Evolutionary conservation across 2,888 invertebrate species (phyloP).

Genomic region (Papilio demoleus): DNA sequence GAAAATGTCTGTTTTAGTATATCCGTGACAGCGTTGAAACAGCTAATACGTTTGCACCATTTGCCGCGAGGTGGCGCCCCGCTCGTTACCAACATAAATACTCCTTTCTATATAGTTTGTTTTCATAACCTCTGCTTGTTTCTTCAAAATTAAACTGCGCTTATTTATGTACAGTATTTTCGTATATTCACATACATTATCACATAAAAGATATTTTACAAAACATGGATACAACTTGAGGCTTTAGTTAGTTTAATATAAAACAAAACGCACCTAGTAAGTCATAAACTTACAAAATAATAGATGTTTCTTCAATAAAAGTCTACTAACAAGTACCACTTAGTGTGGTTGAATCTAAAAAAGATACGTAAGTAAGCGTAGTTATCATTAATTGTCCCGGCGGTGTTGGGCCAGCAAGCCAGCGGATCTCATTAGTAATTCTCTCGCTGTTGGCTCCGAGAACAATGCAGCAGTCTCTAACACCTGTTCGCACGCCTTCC

Average conservation of each 20-base stretch:
- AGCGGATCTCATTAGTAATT: conserved; percentile 35
- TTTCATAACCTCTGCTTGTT: conserved; percentile 22
- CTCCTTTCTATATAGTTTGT: conserved; percentile 25
- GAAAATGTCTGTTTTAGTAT: too few species aligned
- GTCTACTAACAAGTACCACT: too few species aligned
- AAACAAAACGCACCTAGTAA: too few species aligned
- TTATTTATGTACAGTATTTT: too few species aligned
- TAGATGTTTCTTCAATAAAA: too few species aligned
- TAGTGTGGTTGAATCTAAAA: too few species aligned
- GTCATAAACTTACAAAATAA: too few species aligned
- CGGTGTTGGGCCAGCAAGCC: conserved; percentile 10
- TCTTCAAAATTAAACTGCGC: conserved; percentile 2
- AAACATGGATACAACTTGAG: too few species aligned
- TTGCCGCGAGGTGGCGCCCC: conserved; percentile 42
- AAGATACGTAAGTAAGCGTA: neutral
- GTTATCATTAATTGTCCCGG: conserved; percentile 16
- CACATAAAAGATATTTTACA: too few species aligned
- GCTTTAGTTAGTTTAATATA: too few species aligned
- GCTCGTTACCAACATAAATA: too few species aligned
- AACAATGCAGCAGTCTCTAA: conserved; percentile 36
- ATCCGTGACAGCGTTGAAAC: conserved; percentile 30
- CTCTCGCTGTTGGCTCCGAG: conserved; percentile 11
- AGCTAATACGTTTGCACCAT: conserved; percentile 56
- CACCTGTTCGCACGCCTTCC: conserved; percentile 46
- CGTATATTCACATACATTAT: too few species aligned